These are phyloP conservation scores for Parauchenoglanis ngamensis DNA, from an alignment of 2,797 vertebrate genomes.

Conservation along the genomic window DNA sequence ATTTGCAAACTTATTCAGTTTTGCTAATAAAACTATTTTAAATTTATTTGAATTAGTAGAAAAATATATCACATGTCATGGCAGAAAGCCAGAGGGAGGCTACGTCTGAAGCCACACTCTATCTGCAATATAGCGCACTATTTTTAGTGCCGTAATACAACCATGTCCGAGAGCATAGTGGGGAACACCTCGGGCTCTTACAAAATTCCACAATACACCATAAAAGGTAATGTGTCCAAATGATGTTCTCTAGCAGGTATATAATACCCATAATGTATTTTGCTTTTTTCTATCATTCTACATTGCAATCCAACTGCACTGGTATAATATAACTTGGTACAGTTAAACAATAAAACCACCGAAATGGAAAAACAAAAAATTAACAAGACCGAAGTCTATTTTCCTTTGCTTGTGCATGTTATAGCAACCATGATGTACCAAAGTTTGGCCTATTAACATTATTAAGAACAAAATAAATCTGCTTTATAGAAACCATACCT, in stretches of 20 bases:
- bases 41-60: not conserved
- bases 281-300: not conserved
- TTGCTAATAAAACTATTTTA: not conserved
- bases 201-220: not conserved
- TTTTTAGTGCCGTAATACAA: not conserved
- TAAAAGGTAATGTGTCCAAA: slow-evolving; percentile 1
- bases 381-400: not conserved
- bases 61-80: not conserved
- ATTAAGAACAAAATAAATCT: not conserved
- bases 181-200: not conserved
- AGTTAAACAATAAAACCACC: not conserved
- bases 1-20: not conserved
- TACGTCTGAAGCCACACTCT: not conserved
- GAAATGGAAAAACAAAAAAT: not conserved
- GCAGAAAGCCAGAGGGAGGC: not conserved
- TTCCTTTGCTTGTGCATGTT: not conserved
- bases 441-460: not conserved
- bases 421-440: not conserved
- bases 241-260: not conserved
- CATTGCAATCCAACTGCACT: not conserved
- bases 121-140: not conserved
- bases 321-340: not conserved
- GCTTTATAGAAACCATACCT: not conserved
- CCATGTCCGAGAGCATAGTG: not conserved
- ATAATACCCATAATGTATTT: not conserved